These are phyloP conservation scores for Sinohyriopsis cumingii DNA, from an alignment of 2,888 invertebrate genomes.

Conservation along the genomic window DNA sequence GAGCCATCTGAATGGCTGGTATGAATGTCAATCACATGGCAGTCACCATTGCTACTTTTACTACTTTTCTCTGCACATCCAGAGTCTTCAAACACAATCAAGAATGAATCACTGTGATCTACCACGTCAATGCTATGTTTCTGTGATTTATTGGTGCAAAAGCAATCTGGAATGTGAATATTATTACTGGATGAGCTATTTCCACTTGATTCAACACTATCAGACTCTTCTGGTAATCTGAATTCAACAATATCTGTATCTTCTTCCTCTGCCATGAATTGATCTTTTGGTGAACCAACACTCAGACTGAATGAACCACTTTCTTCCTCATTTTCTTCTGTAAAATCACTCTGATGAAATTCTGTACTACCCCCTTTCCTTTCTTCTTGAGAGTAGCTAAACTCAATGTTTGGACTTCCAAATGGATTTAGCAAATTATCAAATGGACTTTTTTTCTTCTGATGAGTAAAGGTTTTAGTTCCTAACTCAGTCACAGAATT, in stretches of 20 bases:
- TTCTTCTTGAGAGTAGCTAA: conserved; percentile 16
- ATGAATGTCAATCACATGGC: conserved; percentile 24
- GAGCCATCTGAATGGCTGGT: conserved; percentile 8
- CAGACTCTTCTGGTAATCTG: conserved; percentile 11
- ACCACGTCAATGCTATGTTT: conserved; percentile 9
- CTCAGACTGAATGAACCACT: conserved; percentile 44
- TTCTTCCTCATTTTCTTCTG: conserved; percentile 28
- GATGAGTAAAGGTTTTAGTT: conserved; percentile 4
- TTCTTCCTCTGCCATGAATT: conserved; percentile 18
- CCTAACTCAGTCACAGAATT: conserved; percentile 27
- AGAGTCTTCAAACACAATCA: conserved; percentile 74
- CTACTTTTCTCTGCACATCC: conserved; percentile 58
- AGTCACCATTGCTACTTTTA: conserved; percentile 32
- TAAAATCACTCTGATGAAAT: conserved; percentile 40
- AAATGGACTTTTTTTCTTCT: conserved; percentile 18
- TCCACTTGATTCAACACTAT: conserved; percentile 25
- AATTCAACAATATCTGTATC: conserved; percentile 46
- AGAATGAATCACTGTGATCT: conserved; percentile 71
- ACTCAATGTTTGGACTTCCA: conserved; percentile 32
- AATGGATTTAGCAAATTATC: conserved; percentile 42
- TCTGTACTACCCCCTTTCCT: conserved; percentile 49
- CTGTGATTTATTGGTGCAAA: conserved; percentile 2
- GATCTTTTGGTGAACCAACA: conserved; percentile 25
- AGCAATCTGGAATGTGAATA: conserved; percentile 27
- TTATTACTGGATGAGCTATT: conserved; percentile 18